A percentile compares a stretch with the other conserved stretches of the same genome.
Conservation (phyloP, 2,113 vertebrate species). For the Eira barbara region DNA sequence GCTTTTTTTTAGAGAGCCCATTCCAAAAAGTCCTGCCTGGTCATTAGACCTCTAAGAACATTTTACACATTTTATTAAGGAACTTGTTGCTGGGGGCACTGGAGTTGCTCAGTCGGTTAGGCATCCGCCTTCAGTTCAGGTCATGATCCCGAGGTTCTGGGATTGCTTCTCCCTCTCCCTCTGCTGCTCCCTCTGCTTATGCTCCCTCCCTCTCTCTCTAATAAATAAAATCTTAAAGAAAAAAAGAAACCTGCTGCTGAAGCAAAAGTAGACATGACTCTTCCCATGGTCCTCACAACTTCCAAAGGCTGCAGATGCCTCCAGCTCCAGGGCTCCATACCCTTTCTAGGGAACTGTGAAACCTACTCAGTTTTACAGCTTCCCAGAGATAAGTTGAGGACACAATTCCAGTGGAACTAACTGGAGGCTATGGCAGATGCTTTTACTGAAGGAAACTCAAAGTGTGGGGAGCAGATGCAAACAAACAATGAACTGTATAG, state of each 20-base stretch:
- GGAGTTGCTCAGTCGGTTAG: too few species aligned
- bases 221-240: background rate
- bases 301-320: too few species aligned
- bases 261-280: background rate
- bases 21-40: background rate
- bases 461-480: background rate
- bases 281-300: background rate
- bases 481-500: background rate
- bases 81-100: background rate
- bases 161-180: background rate
- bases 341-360: background rate
- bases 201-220: background rate
- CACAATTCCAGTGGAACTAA: background rate
- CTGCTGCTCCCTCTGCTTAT: background rate
- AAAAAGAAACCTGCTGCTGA: background rate
- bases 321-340: background rate
- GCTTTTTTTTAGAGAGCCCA: background rate
- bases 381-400: background rate
- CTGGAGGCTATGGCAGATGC: rapidly evolving
- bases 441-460: background rate
- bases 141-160: background rate
- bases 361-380: background rate
- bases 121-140: too few species aligned
- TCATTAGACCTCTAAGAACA: background rate
- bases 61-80: background rate